Percentiles rank a stretch among this genome's conserved stretches.
Conservation (phyloP, 2,113 vertebrate species). For the Sciurus niger region DNA sequence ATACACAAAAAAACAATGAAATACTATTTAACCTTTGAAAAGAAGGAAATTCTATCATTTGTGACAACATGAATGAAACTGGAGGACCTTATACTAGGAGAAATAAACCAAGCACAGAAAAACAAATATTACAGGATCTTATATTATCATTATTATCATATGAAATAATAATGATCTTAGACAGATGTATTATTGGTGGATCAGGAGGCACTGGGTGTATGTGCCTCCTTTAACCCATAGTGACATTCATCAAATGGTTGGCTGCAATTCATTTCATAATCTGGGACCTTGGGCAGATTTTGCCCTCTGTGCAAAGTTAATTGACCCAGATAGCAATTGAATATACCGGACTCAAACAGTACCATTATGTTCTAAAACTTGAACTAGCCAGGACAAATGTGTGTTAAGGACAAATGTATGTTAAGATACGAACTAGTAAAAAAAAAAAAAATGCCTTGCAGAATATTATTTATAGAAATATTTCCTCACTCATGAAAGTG, state of each 20-base stretch:
- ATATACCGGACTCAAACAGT: not conserved
- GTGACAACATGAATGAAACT: not conserved
- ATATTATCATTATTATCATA: not conserved
- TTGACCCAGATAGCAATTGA: slow-evolving; percentile 24
- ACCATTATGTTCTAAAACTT: slow-evolving; percentile 20
- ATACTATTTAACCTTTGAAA: not conserved
- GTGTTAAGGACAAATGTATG: not conserved
- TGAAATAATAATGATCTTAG: slow-evolving; percentile 31
- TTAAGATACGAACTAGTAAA: slow-evolving; percentile 25
- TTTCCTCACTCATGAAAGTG: not conserved
- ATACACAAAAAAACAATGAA: not conserved
- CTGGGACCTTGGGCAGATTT: slow-evolving; percentile 29
- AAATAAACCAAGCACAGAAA: not conserved
- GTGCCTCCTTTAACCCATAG: not conserved
- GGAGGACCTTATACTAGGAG: not conserved
- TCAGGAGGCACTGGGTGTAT: slow-evolving; percentile 9
- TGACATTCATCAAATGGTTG: slow-evolving; percentile 2
- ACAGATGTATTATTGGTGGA: slow-evolving; percentile 7
- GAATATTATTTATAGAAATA: not conserved
- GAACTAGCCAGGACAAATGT: not conserved
- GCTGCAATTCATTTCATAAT: slow-evolving; percentile 56
- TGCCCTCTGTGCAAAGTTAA: slow-evolving; percentile 19
- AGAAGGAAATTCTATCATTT: not conserved
- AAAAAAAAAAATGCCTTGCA: not conserved
- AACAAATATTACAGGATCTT: not conserved